Percentiles rank a stretch among this genome's conserved stretches.
phyloP scores from a whole-genome alignment of 2,113 vertebrate genomes.

The Pachyramphus minor region DNA sequence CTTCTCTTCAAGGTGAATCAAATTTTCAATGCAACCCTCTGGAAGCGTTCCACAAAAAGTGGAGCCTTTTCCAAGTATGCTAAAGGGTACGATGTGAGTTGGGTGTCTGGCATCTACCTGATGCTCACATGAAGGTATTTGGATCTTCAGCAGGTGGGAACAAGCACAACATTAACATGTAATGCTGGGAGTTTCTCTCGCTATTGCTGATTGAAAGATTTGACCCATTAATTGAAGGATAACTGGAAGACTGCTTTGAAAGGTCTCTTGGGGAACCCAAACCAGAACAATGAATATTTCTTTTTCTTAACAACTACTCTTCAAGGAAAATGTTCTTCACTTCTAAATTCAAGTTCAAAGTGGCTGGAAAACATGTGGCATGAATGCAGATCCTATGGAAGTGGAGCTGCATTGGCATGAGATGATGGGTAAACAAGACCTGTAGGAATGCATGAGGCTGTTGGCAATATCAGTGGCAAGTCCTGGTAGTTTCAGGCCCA shows the following conservation, averaged over 20 bases:
- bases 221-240: not conserved
- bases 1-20: not conserved
- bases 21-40: not conserved
- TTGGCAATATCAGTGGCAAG: not conserved
- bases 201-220: not conserved
- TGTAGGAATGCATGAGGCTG: not conserved
- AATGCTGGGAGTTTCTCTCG: not conserved
- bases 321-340: not conserved
- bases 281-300: not conserved
- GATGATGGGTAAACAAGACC: not conserved
- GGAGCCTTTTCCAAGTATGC: not conserved
- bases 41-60: not conserved
- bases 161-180: rapidly evolving
- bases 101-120: not conserved
- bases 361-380: not conserved
- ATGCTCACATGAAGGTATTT: not conserved
- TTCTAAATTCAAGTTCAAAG: not conserved
- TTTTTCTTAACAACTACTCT: not conserved
- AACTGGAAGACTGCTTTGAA: not conserved
- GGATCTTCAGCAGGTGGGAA: not conserved
- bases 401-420: not conserved
- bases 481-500: not conserved
- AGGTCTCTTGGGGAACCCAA: not conserved
- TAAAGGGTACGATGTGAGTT: not conserved
- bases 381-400: not conserved